Evolutionary conservation across 2,113 vertebrate species (phyloP).

Genomic region (Leptosomus discolor): DNA sequence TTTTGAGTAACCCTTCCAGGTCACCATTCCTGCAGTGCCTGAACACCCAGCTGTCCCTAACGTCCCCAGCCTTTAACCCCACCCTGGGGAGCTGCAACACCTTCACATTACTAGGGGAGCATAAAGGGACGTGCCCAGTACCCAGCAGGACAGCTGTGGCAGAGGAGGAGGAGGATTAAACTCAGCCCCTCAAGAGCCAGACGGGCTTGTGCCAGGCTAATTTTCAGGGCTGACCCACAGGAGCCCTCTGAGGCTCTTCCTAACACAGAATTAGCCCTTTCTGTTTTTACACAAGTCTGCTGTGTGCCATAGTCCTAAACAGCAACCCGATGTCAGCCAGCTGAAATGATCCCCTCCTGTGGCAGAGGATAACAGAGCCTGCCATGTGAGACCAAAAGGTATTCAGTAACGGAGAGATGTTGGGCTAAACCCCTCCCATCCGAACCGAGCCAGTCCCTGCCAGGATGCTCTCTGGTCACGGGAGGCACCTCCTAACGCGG

Average conservation of each 20-base stretch:
- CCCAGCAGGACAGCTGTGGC: accelerated
- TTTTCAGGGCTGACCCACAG: background rate
- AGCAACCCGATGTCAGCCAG: background rate
- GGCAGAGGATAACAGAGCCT: background rate
- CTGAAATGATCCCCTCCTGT: accelerated
- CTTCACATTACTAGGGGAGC: background rate
- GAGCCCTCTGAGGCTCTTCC: background rate
- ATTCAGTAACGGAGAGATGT: background rate
- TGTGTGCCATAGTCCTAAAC: background rate
- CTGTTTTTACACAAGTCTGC: background rate
- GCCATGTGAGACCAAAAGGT: background rate
- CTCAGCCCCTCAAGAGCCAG: background rate
- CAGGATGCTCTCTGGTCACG: background rate
- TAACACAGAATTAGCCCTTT: background rate
- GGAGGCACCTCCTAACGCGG: background rate
- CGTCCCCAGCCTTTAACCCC: background rate
- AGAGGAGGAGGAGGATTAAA: background rate
- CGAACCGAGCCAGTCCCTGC: background rate
- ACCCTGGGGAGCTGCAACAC: background rate
- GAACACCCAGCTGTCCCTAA: background rate
- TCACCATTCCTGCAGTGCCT: background rate
- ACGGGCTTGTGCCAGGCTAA: background rate
- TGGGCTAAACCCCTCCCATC: background rate
- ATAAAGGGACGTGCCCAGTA: background rate
- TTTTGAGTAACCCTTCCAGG: background rate